Percentiles rank a stretch among this genome's conserved stretches.
Conservation (phyloP, 2,888 invertebrate genomes). For the Atrina japonica region DNA sequence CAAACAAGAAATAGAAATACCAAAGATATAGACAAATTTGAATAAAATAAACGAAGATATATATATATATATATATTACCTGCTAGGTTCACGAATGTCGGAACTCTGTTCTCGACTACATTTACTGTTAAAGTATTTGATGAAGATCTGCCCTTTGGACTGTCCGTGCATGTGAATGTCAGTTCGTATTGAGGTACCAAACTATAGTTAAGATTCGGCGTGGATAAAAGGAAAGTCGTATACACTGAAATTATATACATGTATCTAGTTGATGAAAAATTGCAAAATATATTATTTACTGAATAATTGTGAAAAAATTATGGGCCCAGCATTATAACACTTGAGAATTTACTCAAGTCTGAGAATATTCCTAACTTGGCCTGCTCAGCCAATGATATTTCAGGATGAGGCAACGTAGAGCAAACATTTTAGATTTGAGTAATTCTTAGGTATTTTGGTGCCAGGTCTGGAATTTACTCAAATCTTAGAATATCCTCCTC, state of each 20-base stretch:
- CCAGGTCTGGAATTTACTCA: too few relatives aligned
- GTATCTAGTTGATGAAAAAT: not conserved
- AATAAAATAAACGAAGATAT: too few relatives aligned
- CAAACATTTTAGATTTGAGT: too few relatives aligned
- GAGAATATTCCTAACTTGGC: too few relatives aligned
- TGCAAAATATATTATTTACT: not conserved
- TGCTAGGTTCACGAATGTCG: slow-evolving; percentile 30
- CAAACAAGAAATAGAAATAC: not conserved
- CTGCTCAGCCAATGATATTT: too few relatives aligned
- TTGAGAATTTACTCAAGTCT: too few relatives aligned
- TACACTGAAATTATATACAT: slow-evolving; percentile 25
- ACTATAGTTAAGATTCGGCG: slow-evolving; percentile 18
- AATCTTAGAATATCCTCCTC: too few relatives aligned
- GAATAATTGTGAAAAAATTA: not conserved
- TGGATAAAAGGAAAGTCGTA: slow-evolving; percentile 6
- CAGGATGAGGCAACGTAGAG: too few relatives aligned
- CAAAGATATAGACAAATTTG: too few relatives aligned
- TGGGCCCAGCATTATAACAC: too few relatives aligned
- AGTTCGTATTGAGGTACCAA: slow-evolving; percentile 2
- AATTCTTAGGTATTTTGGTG: too few relatives aligned
- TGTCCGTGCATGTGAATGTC: slow-evolving; percentile 35
- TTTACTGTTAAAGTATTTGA: slow-evolving; percentile 16
- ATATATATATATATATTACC: slow-evolving; percentile 10
- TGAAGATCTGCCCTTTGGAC: slow-evolving; percentile 23
- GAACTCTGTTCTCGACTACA: slow-evolving; percentile 35